A percentile compares a stretch with the other conserved stretches of the same genome.
These are phyloP conservation scores for Drosophila meridiana DNA, from an alignment of 2,888 invertebrate genomes.

Conservation along the genomic window DNA sequence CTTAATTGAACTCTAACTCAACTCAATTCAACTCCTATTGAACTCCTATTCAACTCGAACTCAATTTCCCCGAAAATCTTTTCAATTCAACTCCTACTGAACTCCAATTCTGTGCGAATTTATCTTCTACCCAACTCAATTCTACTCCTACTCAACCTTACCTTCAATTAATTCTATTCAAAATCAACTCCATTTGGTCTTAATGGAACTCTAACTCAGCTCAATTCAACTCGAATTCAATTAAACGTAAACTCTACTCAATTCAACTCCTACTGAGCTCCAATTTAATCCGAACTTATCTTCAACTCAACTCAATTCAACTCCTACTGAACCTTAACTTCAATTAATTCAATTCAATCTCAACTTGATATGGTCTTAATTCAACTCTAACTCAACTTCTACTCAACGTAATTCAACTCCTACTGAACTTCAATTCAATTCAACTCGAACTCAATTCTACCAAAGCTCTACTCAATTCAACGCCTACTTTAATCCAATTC, in stretches of 20 bases:
- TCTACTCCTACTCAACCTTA: not conserved
- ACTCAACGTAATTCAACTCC: not conserved
- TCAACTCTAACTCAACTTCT: not conserved
- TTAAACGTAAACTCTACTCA: not conserved
- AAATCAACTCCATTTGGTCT: not conserved
- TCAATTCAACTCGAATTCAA: not conserved
- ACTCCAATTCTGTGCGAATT: not conserved
- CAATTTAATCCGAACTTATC: not conserved
- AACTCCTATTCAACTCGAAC: not conserved
- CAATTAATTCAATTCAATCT: not conserved
- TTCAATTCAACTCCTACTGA: not conserved
- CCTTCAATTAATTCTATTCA: not conserved
- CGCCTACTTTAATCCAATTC: not conserved
- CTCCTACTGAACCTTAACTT: not conserved
- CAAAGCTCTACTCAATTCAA: not conserved
- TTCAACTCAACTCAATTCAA: not conserved
- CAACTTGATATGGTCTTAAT: not conserved
- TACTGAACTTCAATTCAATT: not conserved
- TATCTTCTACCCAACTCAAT: not conserved
- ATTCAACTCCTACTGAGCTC: not conserved
- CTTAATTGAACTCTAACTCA: not conserved
- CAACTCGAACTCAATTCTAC: not conserved
- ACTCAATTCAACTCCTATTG: not conserved
- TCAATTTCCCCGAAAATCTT: not conserved
- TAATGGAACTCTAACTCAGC: not conserved